Evolutionary conservation across 1,140 invertebrate species (phyloP).

Genomic region (Drosophila repleta): DNA sequence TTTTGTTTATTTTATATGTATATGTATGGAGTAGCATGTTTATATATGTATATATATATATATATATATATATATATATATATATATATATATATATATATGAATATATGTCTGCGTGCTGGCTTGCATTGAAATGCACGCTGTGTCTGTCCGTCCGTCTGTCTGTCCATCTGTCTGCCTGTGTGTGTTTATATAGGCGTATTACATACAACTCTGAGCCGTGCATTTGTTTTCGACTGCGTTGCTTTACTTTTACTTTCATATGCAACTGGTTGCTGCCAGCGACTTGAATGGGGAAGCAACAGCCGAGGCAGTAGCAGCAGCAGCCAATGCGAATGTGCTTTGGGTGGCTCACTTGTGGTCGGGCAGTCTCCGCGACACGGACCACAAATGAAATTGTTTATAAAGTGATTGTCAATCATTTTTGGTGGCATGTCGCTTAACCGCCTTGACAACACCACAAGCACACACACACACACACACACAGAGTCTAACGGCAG

Average conservation of each 20-base stretch:
- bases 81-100: conserved; percentile 35
- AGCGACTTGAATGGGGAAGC: conserved; percentile 64
- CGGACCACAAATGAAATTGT: conserved; percentile 65
- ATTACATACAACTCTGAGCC: conserved; percentile 32
- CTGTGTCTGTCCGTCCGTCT: conserved; percentile 6
- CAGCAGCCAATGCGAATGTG: conserved; percentile 29
- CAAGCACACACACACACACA: conserved; percentile 28
- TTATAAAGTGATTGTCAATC: conserved; percentile 82
- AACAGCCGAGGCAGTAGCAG: conserved; percentile 21
- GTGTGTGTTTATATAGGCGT: conserved; percentile 27
- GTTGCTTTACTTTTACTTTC: conserved; percentile 81
- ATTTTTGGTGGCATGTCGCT: conserved; percentile 79
- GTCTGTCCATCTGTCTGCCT: conserved; percentile 20
- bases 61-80: conserved; percentile 22
- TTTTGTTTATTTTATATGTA: conserved; percentile 72
- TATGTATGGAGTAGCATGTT: neutral
- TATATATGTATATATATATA: conserved; percentile 20
- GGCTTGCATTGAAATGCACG: conserved; percentile 70
- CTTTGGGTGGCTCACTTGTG: conserved; percentile 48
- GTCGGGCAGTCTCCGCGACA: conserved; percentile 40
- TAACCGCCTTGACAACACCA: conserved; percentile 74
- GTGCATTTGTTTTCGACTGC: conserved; percentile 58
- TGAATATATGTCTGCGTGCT: conserved; percentile 20
- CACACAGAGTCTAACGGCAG: conserved; percentile 50
- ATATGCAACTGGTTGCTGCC: conserved; percentile 75